Base-by-base conservation (phyloP, 2,888 invertebrate genomes). In the Thera obeliscata region DNA sequence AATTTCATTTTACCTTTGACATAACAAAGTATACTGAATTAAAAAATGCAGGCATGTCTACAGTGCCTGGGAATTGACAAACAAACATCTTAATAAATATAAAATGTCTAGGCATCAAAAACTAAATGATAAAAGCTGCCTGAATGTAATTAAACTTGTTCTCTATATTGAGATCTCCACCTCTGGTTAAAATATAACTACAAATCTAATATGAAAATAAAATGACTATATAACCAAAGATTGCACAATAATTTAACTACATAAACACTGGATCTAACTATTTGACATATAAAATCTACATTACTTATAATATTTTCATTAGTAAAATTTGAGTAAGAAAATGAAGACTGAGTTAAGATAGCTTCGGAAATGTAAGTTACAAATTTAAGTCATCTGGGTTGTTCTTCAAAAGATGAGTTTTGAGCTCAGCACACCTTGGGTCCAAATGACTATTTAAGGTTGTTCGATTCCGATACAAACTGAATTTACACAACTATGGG, bases 281-380 rank as follows among this genome's bases (percentile, higher is more conserved):
- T 72, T 79, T 79, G 81, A 78, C 75, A 81, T 83, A 84, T 81
- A 82, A 83, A 83, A 83, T 82, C 84, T 83, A 83, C 77, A 69
- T 72, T 76, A 79, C 67, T 77, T 75, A 77, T 72, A 65, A 74
- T 71, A 73, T 72, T 71, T 73, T 74, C 48, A 64, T 70, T 75
- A 72, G 66, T 64, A 63, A 63, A 22, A 69, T 67, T 74, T 66
- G 70, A 69, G 73, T 72, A 67, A 71, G 49, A 67, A 70, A 64
- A 72, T 65, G 50, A 68, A 55, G 64, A 67, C 3, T 58, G 33
- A 48, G 49, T 56, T 65, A 57, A 66, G 7, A 63, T 54, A 50
- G 7, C 55, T 56, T 11, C 7, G 12, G 12, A 49, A 12, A 49
- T 49, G 49, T 3, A 12, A 12, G 49, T 12, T 49, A 12, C 49